A percentile compares a stretch with the other conserved stretches of the same genome.
Evolutionary conservation across 2,797 vertebrate genomes (phyloP).

Genomic region (Forpus xanthops): DNA sequence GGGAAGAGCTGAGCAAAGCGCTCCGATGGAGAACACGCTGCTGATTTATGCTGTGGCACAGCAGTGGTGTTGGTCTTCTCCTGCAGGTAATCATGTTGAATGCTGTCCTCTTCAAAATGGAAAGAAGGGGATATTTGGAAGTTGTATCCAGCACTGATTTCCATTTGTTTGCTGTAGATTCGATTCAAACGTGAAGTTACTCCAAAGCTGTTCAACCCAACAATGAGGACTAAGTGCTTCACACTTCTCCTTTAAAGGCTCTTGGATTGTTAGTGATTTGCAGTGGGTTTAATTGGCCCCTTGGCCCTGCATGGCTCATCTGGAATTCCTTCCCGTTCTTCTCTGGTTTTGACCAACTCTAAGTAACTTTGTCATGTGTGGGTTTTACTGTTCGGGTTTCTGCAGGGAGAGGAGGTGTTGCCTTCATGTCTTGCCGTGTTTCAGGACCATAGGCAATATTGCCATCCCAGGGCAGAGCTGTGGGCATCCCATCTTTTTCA

Average conservation of each 20-base stretch:
- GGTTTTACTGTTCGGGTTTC: neutral
- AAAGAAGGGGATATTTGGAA: neutral
- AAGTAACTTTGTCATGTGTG: neutral
- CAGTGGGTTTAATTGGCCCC: constrained; percentile 33
- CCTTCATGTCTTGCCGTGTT: neutral
- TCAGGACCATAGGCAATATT: neutral
- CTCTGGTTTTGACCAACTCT: neutral
- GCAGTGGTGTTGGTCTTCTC: neutral
- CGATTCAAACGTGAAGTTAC: constrained; percentile 22
- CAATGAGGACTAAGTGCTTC: constrained; percentile 2
- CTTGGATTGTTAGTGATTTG: constrained; percentile 43
- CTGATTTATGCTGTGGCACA: constrained; percentile 36
- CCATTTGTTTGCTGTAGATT: neutral
- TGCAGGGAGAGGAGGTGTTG: neutral
- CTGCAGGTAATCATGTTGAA: constrained; percentile 31
- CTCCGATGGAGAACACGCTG: neutral
- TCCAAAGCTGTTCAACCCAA: neutral
- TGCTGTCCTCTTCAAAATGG: neutral
- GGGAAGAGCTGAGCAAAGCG: constrained; percentile 31
- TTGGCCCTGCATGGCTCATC: constrained; percentile 16
- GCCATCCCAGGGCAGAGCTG: neutral
- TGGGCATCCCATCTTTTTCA: neutral
- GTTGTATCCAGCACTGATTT: neutral
- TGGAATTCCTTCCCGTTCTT: constrained; percentile 20
- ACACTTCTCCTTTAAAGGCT: constrained; percentile 41